Evolutionary conservation across 2,888 invertebrate species (phyloP).

Genomic region (Drosophila falleni): DNA sequence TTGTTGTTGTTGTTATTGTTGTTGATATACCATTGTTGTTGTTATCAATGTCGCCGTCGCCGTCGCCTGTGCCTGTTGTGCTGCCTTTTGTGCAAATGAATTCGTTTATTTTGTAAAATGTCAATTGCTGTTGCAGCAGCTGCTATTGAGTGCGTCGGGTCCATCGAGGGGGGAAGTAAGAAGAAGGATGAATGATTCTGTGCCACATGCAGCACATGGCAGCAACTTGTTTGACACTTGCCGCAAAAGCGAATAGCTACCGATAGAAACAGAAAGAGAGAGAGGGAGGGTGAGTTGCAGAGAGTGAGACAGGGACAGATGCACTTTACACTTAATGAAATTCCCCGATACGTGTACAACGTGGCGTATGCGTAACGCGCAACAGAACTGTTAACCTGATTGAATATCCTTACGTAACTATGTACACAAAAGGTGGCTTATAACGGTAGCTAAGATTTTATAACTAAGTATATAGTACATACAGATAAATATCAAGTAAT

Average conservation of each 20-base stretch:
- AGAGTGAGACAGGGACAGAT: not conserved
- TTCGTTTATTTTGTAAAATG: conserved; percentile 81
- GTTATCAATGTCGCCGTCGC: conserved; percentile 33
- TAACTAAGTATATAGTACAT: not conserved
- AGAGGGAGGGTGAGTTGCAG: not conserved
- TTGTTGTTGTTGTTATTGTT: conserved; percentile 11
- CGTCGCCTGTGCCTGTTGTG: conserved; percentile 32
- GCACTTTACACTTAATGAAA: conserved; percentile 75
- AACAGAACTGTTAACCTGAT: conserved; percentile 27
- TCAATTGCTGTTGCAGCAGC: conserved; percentile 68
- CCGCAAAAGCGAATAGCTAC: conserved; percentile 39
- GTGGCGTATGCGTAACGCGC: conserved; percentile 65
- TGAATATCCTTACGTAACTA: conserved; percentile 20
- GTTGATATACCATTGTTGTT: conserved; percentile 17
- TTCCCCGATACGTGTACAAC: conserved; percentile 56
- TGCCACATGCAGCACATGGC: conserved; percentile 50
- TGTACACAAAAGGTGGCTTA: conserved; percentile 10
- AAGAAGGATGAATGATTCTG: conserved; percentile 48
- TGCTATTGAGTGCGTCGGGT: conserved; percentile 4
- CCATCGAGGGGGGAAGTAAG: conserved; percentile 1
- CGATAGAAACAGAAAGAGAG: not conserved
- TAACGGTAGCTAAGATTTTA: not conserved
- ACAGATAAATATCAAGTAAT: not conserved
- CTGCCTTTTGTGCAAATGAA: conserved; percentile 77
- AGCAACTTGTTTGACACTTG: conserved; percentile 70